Percentiles rank a stretch among this genome's conserved stretches.
Conservation (phyloP, 2,888 invertebrate genomes). For the Carterocephalus palaemon region DNA sequence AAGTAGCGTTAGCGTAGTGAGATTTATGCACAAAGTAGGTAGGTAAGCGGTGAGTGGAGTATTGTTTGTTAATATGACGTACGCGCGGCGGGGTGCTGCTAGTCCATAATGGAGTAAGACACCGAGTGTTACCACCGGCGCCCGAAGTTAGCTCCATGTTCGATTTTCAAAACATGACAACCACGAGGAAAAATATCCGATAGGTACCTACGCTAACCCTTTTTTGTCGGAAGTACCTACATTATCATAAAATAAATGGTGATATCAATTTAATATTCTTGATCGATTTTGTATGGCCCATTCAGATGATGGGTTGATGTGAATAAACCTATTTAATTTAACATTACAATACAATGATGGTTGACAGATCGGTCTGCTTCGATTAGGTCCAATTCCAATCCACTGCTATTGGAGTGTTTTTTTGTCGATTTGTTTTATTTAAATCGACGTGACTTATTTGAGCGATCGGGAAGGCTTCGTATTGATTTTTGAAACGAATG, state of each 20-base stretch:
- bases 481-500: slow-evolving; percentile 70
- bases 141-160: slow-evolving; percentile 14
- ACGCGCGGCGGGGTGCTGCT: slow-evolving; percentile 56
- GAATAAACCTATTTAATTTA: slow-evolving; percentile 39
- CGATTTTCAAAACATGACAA: slow-evolving; percentile 26
- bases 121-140: slow-evolving; percentile 32
- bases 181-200: too few species aligned
- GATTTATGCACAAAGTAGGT: slow-evolving; percentile 34
- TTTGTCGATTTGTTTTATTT: slow-evolving; percentile 57
- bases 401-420: slow-evolving; percentile 40
- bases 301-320: slow-evolving; percentile 42
- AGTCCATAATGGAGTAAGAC: slow-evolving; percentile 45
- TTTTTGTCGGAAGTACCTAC: slow-evolving; percentile 5
- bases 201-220: slow-evolving; percentile 9
- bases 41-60: slow-evolving; percentile 42
- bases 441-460: slow-evolving; percentile 62
- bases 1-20: slow-evolving; percentile 27
- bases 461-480: slow-evolving; percentile 68
- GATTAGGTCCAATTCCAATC: slow-evolving; percentile 45
- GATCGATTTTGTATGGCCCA: slow-evolving; percentile 48
- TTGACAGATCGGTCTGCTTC: slow-evolving; percentile 68
- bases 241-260: slow-evolving; percentile 5
- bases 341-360: slow-evolving; percentile 62
- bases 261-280: slow-evolving; percentile 33
- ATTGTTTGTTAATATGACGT: slow-evolving; percentile 68